Evolutionary conservation across 1,140 invertebrate genomes (phyloP).

Genomic region (Hyposmocoma kahamanoa): DNA sequence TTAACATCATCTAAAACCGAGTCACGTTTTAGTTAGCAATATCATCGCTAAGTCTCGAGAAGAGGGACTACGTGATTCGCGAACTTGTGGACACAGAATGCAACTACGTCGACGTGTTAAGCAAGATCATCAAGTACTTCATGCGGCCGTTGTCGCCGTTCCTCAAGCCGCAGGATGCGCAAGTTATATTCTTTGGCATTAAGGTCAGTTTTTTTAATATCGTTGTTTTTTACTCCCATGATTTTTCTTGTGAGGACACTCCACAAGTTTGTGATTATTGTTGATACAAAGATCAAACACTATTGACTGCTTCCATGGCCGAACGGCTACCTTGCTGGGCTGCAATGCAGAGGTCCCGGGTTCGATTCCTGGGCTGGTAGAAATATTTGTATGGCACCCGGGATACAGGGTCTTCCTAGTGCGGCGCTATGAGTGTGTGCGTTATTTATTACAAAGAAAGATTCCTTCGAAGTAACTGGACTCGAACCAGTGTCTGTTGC

Average conservation of each 20-base stretch:
- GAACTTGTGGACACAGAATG: constrained; percentile 97
- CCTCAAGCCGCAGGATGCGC: constrained; percentile 83
- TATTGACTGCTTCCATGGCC: no score
- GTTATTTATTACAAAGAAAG: no score
- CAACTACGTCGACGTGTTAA: constrained; percentile 96
- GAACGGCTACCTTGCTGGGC: no score
- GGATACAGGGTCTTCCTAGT: no score
- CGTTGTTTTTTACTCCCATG: background rate
- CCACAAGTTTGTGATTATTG: background rate
- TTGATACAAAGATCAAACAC: no score
- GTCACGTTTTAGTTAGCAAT: constrained; percentile 73
- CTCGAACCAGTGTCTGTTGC: no score
- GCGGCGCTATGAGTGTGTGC: no score
- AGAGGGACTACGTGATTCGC: constrained; percentile 95
- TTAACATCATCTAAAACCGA: no score
- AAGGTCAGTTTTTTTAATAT: constrained; percentile 75
- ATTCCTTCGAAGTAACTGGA: no score
- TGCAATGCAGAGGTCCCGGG: no score
- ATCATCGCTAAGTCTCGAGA: constrained; percentile 81
- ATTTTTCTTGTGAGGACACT: background rate
- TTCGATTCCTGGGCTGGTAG: no score
- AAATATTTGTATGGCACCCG: no score
- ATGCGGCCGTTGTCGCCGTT: constrained; percentile 83
- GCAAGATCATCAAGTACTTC: constrained; percentile 89
- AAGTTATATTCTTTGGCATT: constrained; percentile 91